phyloP scores from a whole-genome alignment of 2,113 vertebrate species.

The Myrmophylax atrothorax region DNA sequence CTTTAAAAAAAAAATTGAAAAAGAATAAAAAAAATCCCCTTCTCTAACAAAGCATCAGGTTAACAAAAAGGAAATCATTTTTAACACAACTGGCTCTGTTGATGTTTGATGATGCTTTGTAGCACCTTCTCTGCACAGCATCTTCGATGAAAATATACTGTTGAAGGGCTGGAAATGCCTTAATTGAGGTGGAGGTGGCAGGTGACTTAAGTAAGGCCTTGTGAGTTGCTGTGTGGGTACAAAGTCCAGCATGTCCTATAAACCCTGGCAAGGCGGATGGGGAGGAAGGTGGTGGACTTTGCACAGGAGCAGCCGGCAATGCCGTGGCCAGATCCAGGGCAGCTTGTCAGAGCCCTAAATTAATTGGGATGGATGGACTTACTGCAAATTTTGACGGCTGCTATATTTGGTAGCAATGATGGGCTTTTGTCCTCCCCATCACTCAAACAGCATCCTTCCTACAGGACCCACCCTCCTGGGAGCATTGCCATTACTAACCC shows the following conservation, averaged over 20 bases:
- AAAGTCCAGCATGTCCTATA: background rate
- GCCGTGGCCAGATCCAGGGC: background rate
- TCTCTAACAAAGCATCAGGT: background rate
- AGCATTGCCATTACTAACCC: background rate
- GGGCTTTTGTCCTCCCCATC: background rate
- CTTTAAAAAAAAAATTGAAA: background rate
- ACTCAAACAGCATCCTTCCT: background rate
- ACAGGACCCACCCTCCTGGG: background rate
- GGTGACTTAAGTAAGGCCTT: background rate
- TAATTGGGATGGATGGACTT: background rate
- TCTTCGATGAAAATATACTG: background rate
- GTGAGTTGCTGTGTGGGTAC: background rate
- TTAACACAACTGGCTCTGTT: background rate
- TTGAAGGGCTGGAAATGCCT: background rate
- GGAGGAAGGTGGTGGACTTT: background rate
- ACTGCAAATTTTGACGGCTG: background rate
- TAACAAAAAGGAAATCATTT: background rate
- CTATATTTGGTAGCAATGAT: background rate
- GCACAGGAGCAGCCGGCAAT: background rate
- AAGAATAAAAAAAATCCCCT: background rate
- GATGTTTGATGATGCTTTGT: background rate
- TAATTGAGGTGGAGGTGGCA: background rate
- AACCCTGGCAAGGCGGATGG: background rate
- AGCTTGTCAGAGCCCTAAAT: background rate
- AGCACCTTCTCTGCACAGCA: background rate